Evolutionary conservation across 2,797 vertebrate genomes (phyloP), one percentile per base, ranked within the genome.

Genomic region (Lutjanus argentimaculatus): DNA sequence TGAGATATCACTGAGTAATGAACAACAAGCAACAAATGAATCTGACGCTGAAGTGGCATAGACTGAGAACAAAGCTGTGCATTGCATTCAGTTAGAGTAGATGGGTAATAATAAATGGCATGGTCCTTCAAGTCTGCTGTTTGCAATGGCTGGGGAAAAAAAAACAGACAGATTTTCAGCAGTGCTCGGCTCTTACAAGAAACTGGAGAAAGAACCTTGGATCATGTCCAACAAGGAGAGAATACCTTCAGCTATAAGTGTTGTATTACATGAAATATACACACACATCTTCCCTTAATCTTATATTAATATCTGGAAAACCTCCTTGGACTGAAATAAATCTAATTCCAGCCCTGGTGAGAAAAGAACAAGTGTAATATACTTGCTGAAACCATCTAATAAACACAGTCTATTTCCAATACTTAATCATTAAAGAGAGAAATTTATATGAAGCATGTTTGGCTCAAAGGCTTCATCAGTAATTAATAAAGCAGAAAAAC

Each of bases 341-440:
- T 86, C 42, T 63, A 25, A 75, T 79, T 67, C 75, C 7, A 48
- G 61, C 53, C 25, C 57, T 22, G 71, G 79, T 59, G 53, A 63
- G 57, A 40, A 61, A n/a, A 48, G n/a, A 72, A 76, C 36, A 46
- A 65, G 52, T 30, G 6, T 53, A 30, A 61, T 71, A 53, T 72
- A 63, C 6, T 52, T 40, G 14, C 30, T n/a, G 71, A 49, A 68
- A 75, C 57, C 48, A 78, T 84, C 64, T 52, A 67, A 82, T 79
- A 64, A 82, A 77, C 19, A 15, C 42, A 12, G 43, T 8, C 49
- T 46, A 25, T 80, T 84, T 79, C 67, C 55, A 69, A 40, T 75
- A 42, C 10, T 57, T 62, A 56, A 69, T 80, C 58, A 80, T 51
- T 11, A 14, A 43, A 53, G 53, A 52, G 16, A 74, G 45, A 63